These are phyloP conservation scores for Eulimnadia texana DNA, from an alignment of 1,140 invertebrate species.

Conservation along the genomic window DNA sequence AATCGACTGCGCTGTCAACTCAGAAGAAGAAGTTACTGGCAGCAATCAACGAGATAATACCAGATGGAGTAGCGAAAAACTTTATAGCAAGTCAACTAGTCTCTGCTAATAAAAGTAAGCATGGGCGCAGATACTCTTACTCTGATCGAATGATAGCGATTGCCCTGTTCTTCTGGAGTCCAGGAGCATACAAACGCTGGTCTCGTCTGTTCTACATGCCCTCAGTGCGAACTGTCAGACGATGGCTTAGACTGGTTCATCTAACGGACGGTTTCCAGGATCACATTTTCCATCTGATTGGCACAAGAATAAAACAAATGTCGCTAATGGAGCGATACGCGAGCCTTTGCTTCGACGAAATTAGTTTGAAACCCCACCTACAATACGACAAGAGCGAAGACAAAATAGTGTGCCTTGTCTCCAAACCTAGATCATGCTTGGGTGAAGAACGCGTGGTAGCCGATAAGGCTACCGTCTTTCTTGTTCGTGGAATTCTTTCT, in stretches of 20 bases:
- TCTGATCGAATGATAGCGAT: not conserved
- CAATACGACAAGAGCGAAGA: not conserved
- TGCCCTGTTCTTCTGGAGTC: not conserved
- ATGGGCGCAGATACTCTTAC: not conserved
- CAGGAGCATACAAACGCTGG: not conserved
- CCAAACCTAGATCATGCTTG: not conserved
- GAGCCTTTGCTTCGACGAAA: not conserved
- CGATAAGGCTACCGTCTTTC: not conserved
- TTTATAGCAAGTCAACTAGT: not conserved
- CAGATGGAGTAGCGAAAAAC: not conserved
- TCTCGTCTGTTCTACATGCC: not conserved
- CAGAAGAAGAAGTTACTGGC: not conserved
- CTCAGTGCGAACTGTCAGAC: not conserved
- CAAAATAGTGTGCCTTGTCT: not conserved
- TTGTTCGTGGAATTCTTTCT: not conserved
- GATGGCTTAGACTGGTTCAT: not conserved
- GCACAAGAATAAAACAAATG: not conserved
- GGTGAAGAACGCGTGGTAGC: not conserved
- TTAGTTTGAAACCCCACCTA: not conserved
- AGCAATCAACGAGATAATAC: not conserved
- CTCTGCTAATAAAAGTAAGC: not conserved
- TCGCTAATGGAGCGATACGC: not conserved
- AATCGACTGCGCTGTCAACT: too few relatives aligned
- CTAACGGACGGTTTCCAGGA: not conserved
- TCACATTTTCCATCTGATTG: not conserved